Percentiles rank a stretch among this genome's conserved stretches.
These are phyloP conservation scores for Microplitis mediator DNA, from an alignment of 1,140 invertebrate species.

Conservation along the genomic window DNA sequence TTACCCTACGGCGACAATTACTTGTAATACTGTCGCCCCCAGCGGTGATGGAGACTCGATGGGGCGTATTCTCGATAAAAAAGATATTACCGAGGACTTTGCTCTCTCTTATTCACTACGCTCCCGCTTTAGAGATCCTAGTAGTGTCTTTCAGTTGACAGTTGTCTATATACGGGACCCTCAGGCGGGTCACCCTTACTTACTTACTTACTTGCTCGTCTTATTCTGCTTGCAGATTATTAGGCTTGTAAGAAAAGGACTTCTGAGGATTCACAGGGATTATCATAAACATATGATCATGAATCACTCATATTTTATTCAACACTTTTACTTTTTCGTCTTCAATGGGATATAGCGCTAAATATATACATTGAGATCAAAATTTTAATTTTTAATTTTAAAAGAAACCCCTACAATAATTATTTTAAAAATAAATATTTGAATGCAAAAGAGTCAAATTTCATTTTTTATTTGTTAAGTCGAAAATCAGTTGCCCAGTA, in stretches of 20 bases:
- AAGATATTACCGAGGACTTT: slow-evolving; percentile 42
- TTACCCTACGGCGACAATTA: slow-evolving; percentile 49
- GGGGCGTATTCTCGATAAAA: slow-evolving; percentile 45
- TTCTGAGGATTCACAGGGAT: background rate
- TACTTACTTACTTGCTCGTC: background rate
- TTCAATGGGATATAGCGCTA: background rate
- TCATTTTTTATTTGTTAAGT: no score
- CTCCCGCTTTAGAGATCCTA: background rate
- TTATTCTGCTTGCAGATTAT: background rate
- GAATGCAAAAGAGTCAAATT: no score
- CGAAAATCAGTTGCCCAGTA: no score
- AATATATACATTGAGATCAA: background rate
- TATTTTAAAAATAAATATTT: no score
- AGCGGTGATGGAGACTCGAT: slow-evolving; percentile 45
- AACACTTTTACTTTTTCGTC: background rate
- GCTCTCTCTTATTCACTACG: background rate
- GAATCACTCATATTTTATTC: slow-evolving; percentile 27
- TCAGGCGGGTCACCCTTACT: background rate
- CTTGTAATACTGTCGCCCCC: slow-evolving; percentile 51
- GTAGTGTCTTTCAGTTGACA: background rate
- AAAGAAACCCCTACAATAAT: no score
- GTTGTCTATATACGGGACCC: background rate
- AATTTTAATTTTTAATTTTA: no score
- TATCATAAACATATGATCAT: slow-evolving; percentile 18
- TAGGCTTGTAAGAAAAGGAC: background rate